phyloP scores from a whole-genome alignment of 2,888 invertebrate genomes.

The Caenorhabditis sp. region DNA sequence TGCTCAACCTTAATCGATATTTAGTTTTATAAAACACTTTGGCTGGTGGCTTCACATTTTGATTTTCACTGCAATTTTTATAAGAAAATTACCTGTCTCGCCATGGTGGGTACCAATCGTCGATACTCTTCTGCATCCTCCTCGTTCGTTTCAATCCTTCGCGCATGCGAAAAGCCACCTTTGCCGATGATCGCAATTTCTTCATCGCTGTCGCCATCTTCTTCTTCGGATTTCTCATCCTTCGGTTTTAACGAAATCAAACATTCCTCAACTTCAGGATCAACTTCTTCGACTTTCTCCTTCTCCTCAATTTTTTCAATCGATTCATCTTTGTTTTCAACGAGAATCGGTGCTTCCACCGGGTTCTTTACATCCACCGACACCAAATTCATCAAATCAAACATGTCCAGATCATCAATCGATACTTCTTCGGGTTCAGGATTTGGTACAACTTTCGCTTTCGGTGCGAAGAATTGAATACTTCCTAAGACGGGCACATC shows the following conservation, averaged over 20 bases:
- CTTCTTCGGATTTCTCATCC: constrained; percentile 3
- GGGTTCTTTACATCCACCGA: background rate
- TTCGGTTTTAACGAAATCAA: background rate
- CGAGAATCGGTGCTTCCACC: background rate
- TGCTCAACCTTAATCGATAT: too few relatives aligned
- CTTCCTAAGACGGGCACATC: constrained; percentile 42
- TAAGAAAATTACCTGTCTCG: constrained; percentile 38
- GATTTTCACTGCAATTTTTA: background rate
- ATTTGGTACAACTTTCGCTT: background rate
- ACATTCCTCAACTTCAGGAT: constrained; percentile 1
- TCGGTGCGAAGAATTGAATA: constrained; percentile 6
- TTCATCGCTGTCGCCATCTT: background rate
- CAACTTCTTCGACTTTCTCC: background rate
- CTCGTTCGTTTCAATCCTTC: constrained; percentile 22
- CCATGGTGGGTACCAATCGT: constrained; percentile 44
- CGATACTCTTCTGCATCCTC: constrained; percentile 42
- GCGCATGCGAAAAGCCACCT: constrained; percentile 39
- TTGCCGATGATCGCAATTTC: background rate
- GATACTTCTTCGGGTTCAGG: background rate
- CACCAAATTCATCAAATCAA: constrained; percentile 40
- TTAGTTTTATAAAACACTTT: too few relatives aligned
- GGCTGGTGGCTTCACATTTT: too few relatives aligned
- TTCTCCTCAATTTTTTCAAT: too few relatives aligned
- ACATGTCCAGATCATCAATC: constrained; percentile 30
- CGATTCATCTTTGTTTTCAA: constrained; percentile 1